Evolutionary conservation across 2,888 invertebrate genomes (phyloP), one percentile per base, ranked within the genome.

Genomic region (Pachydiplax longipennis): DNA sequence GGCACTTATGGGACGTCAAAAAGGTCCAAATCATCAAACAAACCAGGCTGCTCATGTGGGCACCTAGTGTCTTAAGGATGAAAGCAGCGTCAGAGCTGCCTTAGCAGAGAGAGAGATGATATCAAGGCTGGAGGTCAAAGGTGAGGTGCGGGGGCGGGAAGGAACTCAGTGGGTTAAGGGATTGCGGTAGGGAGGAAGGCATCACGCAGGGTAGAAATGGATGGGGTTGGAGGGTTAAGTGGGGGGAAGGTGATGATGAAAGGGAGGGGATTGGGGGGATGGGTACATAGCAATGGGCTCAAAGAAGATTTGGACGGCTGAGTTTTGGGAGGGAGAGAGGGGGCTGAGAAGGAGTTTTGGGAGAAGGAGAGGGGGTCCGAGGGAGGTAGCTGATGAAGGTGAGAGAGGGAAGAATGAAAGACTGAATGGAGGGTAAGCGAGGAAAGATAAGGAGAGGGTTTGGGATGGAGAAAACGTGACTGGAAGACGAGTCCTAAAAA

Each of bases 1-100:
- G 87, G 87, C n/a, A 87, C 37, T 58, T 83, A 61, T 61, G 53
- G 83, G 58, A 37, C 87, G 40, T 61, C 61, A 3, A 81, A 25
- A 53, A 44, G 87, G 61, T 37, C 65, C 87, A 40, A 87, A 87
- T 87, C 58, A 87, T 65, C 87, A 87, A 61, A 61, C 87, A 87
- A 87, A 87, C 61, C 87, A 15, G n/a, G 35, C 10, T 18, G 37
- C 37, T 37, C 35, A n/a, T 61, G 58, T 31, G 61, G 61, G 61
- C 31, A 61, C 58, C 35, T 58, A 35, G 31, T 73, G 73, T 73
- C 73, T 73, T 31, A 73, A 65, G 37, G 61, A n/a, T 37, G 61
- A 87, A 87, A 35, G 87, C 37, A 87, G 35, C 82, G 25, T 25
- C 35, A 35, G 48, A 58, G 87, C 87, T 87, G 61, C 61, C 87